Base-by-base conservation (phyloP, 2,888 invertebrate species). In the Andrena dorsata region DNA sequence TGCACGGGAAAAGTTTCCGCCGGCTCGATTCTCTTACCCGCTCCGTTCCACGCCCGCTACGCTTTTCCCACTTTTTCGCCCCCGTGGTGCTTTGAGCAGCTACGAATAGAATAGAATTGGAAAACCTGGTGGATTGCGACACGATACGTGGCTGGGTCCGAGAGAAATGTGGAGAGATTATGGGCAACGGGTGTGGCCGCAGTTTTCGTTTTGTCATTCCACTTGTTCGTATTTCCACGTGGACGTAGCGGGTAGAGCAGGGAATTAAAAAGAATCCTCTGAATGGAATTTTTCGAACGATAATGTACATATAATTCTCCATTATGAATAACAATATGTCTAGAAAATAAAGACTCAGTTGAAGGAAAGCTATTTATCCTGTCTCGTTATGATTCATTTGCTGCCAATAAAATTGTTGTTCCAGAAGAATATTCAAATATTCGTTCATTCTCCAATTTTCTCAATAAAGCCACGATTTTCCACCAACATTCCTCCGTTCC, bases 1-100 rank as follows among this genome's bases (percentile, higher is more conserved):
- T 93, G 92, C 94, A 91, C 93, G 92, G 90, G 90, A 92, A 94
- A 94, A 93, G 91, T 94, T 94, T 93, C 86, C 89, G 82, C 87
- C 85, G 89, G 89, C 90, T 90, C 87, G 83, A 86, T 84, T 87
- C 88, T 85, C 82, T 79, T 85, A 70, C 84, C 83, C 88, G 85
- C 76, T 85, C 88, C 68, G 83, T 82, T 66, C 72, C 61, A 53
- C 80, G 56, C 56, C 80, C 80, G 83, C 66, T 69, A 23, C 80
- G 82, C 82, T 86, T 81, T 76, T 74, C 70, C 79, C 69, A 72
- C 85, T 78, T 83, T 84, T 84, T 80, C 75, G 47, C 41, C 63
- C 72, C 53, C 68, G 68, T 65, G 69, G 49, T 58, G 47, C 23
- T 51, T 47, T 26, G 23, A 30, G 20, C 56, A 26, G 23, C 26